Percentiles rank a stretch among this genome's conserved stretches.
phyloP scores from a whole-genome alignment of 2,797 vertebrate species.

The Fundulus diaphanus region DNA sequence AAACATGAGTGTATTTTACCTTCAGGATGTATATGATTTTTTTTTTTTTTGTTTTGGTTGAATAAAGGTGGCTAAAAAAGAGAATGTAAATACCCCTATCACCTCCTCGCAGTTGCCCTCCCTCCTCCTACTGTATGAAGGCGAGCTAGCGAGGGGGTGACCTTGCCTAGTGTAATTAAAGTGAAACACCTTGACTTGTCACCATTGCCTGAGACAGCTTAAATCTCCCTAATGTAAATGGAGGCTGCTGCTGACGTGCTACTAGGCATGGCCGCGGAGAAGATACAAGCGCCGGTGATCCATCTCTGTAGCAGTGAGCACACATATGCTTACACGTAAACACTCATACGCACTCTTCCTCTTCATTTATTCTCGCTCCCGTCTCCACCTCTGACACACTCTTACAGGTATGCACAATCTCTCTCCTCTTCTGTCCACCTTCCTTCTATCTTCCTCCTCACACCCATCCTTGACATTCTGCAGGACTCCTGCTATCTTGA shows the following conservation, averaged over 20 bases:
- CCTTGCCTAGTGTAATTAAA: constrained; percentile 89
- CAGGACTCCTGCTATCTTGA: constrained; percentile 33
- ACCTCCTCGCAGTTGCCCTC: constrained; percentile 45
- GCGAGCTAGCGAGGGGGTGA: constrained; percentile 81
- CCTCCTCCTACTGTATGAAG: constrained; percentile 62
- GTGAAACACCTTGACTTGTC: constrained; percentile 89
- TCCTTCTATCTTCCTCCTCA: constrained; percentile 46
- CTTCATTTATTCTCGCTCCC: constrained; percentile 25
- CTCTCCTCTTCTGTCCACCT: constrained; percentile 38
- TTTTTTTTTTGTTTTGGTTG: constrained; percentile 12
- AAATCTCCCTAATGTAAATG: constrained; percentile 90
- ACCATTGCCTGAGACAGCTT: constrained; percentile 86
- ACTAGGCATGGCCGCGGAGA: constrained; percentile 80
- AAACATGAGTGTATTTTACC: constrained; percentile 26
- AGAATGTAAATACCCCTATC: constrained; percentile 71
- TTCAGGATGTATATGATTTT: constrained; percentile 34
- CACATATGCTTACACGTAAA: constrained; percentile 39
- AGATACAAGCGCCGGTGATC: constrained; percentile 84
- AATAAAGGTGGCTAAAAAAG: constrained; percentile 58
- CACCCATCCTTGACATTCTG: constrained; percentile 46
- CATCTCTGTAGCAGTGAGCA: constrained; percentile 77
- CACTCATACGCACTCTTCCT: constrained; percentile 24
- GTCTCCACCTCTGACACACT: constrained; percentile 32
- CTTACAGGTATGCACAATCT: constrained; percentile 36
- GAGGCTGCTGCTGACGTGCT: constrained; percentile 80